Base-by-base conservation (phyloP, 2,797 vertebrate species). In the Myotis planiceps region DNA sequence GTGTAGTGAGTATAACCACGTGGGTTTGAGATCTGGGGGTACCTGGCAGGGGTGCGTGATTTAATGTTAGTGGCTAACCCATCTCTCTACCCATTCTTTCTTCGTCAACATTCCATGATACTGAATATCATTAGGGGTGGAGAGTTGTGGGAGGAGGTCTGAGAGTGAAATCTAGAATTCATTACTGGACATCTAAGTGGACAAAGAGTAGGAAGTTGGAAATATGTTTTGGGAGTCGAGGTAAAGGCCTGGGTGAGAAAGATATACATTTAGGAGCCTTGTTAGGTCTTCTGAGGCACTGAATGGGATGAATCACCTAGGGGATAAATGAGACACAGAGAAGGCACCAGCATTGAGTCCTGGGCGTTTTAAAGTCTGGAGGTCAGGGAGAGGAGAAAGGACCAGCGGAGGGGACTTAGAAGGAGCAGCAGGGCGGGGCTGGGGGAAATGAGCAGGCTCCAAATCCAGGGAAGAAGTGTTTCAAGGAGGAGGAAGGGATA, bases 321-420 rank as follows among this genome's bases (percentile, higher is more conserved):
- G 60, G 49, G 81, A 51, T 69, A 58, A 16, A 9, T 37, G 13
- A 47, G 39, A 15, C 27, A 47, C 37, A 69, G 68, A 37, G 9
- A 9, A n/a, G 34, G 71, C 3, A 2, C 45, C 15, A 9, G 53
- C 3, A 0, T 0, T 15, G 82, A 86, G 65, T 29, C 81, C 74
- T 39, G 34, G 27, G n/a, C 9, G 4, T 27, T 25, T 47, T 2
- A 19, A 49, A 10, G 1, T 27, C 42, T 85, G 34, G 74, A 87
- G 15, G 51, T 75, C 42, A 19, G 88, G 58, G 25, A 55, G 21
- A 18, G n/a, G 53, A 37, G 65, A 10, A 42, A 49, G 37, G 19
- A 4, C 14, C 9, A 3, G 2, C 0, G 3, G 0, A 6, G 16
- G 19, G 86, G 60, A 27, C 15, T 3, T 15, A 39, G 66, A 25